phyloP scores from a whole-genome alignment of 2,113 vertebrate genomes.

The Xiphophorus couchianus region DNA sequence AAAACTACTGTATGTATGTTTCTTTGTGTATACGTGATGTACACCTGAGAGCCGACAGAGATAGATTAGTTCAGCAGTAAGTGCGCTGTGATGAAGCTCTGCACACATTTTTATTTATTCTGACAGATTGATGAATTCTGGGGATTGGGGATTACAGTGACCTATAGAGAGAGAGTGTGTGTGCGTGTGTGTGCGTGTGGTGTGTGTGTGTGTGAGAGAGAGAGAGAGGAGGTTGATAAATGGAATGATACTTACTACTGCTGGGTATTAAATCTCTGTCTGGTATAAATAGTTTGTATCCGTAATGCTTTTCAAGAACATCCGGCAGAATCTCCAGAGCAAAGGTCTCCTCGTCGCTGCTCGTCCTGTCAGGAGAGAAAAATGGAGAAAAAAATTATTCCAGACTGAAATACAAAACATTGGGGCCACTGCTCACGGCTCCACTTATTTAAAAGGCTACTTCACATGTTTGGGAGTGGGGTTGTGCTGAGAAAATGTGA shows the following conservation, averaged over 20 bases:
- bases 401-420: background rate
- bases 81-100: slow-evolving; percentile 41
- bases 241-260: slow-evolving; percentile 89
- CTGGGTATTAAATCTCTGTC: slow-evolving; percentile 98
- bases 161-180: slow-evolving; percentile 12
- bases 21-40: background rate
- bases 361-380: slow-evolving; percentile 77
- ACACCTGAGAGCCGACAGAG: slow-evolving; percentile 21
- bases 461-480: background rate
- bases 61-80: slow-evolving; percentile 15
- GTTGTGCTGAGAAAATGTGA: background rate
- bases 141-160: slow-evolving; percentile 25
- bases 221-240: background rate
- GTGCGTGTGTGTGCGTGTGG: slow-evolving; percentile 10
- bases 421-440: background rate
- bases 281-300: slow-evolving; percentile 97
- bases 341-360: slow-evolving; percentile 96
- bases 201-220: background rate
- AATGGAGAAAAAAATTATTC: background rate
- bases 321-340: slow-evolving; percentile 97
- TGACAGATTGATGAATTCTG: slow-evolving; percentile 59
- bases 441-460: background rate
- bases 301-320: slow-evolving; percentile 98
- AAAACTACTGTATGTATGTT: background rate
- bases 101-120: slow-evolving; percentile 46